A percentile compares a stretch with the other conserved stretches of the same genome.
Evolutionary conservation across 2,888 invertebrate species (phyloP).

Genomic region (Tachina lurida): DNA sequence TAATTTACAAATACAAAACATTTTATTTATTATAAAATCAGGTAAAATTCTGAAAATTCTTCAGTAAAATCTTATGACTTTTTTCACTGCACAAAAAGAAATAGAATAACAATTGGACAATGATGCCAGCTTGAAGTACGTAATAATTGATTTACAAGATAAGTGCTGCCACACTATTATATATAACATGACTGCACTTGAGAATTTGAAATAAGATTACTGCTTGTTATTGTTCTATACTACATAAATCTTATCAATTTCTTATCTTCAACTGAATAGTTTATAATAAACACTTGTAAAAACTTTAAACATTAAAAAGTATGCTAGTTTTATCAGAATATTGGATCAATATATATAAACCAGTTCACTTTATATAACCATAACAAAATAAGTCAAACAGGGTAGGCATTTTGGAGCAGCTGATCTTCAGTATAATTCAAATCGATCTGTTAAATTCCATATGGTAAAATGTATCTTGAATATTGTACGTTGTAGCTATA

Average conservation of each 20-base stretch:
- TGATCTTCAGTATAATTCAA: no score
- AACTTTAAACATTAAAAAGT: not conserved
- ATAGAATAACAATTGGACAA: constrained; percentile 59
- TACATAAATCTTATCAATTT: constrained; percentile 29
- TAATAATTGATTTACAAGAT: constrained; percentile 43
- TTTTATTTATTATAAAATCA: constrained; percentile 42
- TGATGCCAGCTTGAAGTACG: constrained; percentile 37
- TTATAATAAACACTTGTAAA: not conserved
- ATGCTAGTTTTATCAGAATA: not conserved
- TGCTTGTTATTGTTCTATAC: not conserved
- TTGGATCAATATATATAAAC: not conserved
- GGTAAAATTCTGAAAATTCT: constrained; percentile 59
- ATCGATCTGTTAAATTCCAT: no score
- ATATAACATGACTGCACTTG: not conserved
- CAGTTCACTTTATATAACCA: no score
- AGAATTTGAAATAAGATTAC: not conserved
- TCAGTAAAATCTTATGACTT: constrained; percentile 70
- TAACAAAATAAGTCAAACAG: no score
- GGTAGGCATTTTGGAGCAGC: no score
- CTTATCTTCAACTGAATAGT: constrained; percentile 19
- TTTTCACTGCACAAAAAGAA: constrained; percentile 68
- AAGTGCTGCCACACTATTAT: constrained; percentile 32
- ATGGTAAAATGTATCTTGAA: no score
- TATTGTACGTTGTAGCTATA: no score
- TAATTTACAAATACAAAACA: constrained; percentile 15